Percentiles rank a stretch among this genome's conserved stretches.
These are phyloP conservation scores for Heliconius congener DNA, from an alignment of 1,140 invertebrate genomes.

Conservation along the genomic window DNA sequence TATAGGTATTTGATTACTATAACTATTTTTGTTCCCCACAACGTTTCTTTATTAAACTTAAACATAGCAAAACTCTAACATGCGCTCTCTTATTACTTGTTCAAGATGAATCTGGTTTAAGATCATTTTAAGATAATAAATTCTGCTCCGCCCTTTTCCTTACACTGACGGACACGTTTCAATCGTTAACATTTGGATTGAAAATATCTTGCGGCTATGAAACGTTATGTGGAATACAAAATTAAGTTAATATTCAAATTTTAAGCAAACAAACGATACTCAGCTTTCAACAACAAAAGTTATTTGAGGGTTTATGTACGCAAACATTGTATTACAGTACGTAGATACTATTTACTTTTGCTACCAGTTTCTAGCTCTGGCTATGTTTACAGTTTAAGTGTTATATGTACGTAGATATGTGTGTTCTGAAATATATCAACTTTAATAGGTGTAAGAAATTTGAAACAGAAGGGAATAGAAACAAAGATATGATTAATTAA, in stretches of 20 bases:
- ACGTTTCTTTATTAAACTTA: no score
- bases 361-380: background rate
- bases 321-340: slow-evolving; percentile 10
- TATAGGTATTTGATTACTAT: no score
- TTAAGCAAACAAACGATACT: slow-evolving; percentile 7
- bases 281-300: slow-evolving; percentile 8
- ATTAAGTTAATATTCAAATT: slow-evolving; percentile 21
- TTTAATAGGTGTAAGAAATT: no score
- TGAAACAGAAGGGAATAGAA: no score
- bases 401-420: background rate
- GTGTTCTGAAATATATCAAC: background rate
- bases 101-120: background rate
- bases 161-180: background rate
- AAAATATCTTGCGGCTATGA: slow-evolving; percentile 2
- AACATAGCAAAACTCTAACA: no score
- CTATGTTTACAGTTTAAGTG: background rate
- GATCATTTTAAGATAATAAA: background rate
- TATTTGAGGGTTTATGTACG: slow-evolving; percentile 8
- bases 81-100: no score
- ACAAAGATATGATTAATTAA: no score
- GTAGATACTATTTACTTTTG: slow-evolving; percentile 6
- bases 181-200: background rate
- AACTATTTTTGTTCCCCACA: no score
- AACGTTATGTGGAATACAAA: slow-evolving; percentile 12
- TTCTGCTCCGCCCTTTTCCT: background rate